These are phyloP conservation scores for Aurelia coerulea DNA, from an alignment of 30 jellyfish, hydroid and myxozoan genomes.

Conservation along the genomic window DNA sequence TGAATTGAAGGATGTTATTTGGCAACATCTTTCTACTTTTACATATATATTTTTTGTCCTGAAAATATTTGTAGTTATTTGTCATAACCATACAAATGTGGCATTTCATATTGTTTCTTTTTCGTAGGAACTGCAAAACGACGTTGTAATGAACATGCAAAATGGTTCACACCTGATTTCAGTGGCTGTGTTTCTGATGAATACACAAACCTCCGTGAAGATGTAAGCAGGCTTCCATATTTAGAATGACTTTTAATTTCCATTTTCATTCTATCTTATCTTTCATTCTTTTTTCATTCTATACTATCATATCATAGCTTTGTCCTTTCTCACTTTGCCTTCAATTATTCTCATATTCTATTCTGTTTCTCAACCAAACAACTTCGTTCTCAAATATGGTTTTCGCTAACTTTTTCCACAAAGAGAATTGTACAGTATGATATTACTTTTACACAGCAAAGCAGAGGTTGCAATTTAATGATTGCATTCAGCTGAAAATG, in stretches of 20 bases:
- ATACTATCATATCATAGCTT: not conserved
- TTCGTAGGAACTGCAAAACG: constrained; percentile 83
- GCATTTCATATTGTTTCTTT: not conserved
- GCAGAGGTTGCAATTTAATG: no score
- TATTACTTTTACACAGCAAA: no score
- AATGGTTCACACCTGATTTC: constrained; percentile 95
- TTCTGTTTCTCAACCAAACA: not conserved
- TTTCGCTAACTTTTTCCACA: no score
- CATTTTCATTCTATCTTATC: no score
- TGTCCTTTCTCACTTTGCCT: not conserved
- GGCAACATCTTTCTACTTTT: not conserved
- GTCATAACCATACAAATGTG: no score
- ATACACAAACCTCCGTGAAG: constrained; percentile 66
- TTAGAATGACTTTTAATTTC: no score
- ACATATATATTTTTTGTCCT: not conserved
- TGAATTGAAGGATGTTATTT: not conserved
- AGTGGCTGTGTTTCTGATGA: constrained; percentile 90
- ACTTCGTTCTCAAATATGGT: not conserved
- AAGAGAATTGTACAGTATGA: no score
- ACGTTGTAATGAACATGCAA: constrained; percentile 74
- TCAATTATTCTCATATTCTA: not conserved
- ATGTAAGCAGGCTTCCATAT: constrained; percentile 35
- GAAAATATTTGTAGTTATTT: no score
- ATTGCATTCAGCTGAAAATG: no score
- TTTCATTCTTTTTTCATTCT: no score